phyloP scores from a whole-genome alignment of 2,888 invertebrate species.

The Tiliacea citrago region DNA sequence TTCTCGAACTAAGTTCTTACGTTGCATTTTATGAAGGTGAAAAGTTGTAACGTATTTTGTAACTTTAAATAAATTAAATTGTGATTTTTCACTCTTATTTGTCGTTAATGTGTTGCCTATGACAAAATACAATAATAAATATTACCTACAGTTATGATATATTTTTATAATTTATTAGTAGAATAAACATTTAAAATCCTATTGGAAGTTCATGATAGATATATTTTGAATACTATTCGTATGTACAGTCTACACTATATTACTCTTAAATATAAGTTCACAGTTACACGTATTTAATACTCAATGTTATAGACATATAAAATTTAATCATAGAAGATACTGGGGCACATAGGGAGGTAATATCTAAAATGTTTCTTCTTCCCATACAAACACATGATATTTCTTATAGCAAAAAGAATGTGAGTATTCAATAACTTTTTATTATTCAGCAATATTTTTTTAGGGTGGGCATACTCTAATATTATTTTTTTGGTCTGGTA shows the following conservation, averaged over 20 bases:
- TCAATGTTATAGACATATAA: slow-evolving; percentile 68
- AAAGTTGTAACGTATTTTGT: not conserved
- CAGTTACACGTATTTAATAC: slow-evolving; percentile 39
- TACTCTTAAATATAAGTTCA: slow-evolving; percentile 51
- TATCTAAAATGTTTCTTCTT: slow-evolving; percentile 20
- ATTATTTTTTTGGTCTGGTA: slow-evolving; percentile 9
- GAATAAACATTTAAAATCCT: slow-evolving; percentile 62
- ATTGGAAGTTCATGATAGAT: slow-evolving; percentile 65
- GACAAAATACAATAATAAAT: slow-evolving; percentile 46
- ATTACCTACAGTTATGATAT: slow-evolving; percentile 58
- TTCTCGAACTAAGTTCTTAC: not conserved
- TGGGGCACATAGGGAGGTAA: slow-evolving; percentile 67
- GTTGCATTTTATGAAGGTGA: not conserved
- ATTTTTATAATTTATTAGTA: slow-evolving; percentile 49
- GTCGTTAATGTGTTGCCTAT: slow-evolving; percentile 36
- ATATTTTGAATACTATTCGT: slow-evolving; percentile 52
- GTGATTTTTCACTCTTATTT: slow-evolving; percentile 1
- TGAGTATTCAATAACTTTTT: not conserved
- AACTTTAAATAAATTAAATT: not conserved
- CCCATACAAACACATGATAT: slow-evolving; percentile 28
- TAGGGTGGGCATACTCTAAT: slow-evolving; percentile 5
- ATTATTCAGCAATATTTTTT: not conserved
- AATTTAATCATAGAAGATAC: slow-evolving; percentile 68
- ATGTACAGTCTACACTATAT: slow-evolving; percentile 53
- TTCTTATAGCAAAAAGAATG: not conserved